Base-by-base conservation (phyloP, 2,113 vertebrate genomes). In the Numenius arquata region DNA sequence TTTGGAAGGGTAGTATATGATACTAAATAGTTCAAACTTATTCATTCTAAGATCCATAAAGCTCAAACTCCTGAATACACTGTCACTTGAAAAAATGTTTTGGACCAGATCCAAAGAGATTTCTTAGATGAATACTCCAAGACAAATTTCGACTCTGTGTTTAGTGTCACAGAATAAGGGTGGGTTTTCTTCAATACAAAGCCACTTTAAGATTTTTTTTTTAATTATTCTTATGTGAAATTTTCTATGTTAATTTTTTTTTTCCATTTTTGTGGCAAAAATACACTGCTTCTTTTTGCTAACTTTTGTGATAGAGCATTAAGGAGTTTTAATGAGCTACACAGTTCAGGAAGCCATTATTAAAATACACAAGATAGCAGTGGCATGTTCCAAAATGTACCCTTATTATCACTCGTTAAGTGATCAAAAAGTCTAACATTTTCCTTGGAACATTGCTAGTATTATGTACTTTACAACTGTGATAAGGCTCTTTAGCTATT, bases 391-490 rank as follows among this genome's bases (percentile, higher is more conserved):
- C 26, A 43, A 30, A 80, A 85, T 38, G 20, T 52, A 75, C 71
- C 17, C 58, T 34, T 45, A 55, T 56, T 92, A 85, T 88, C 63
- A 82, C 67, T 90, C 23, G 27, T 41, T 88, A 53, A 21, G 48
- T 85, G 48, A 83, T 65, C 36, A 88, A 59, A 88, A 94, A 91
- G 32, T 58, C 80, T 85, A 78, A 83, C 85, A 59, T 95, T 97
- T 96, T 91, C 65, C 82, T 86, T 95, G 29, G 48, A 88, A 93
- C 55, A 58, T 38, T 80, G 16, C 58, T 92, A 55, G 34, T 5
- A n/a, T 29, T 84, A 45, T 29, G 26, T 85, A 20, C 20, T 92
- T 92, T 77, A 50, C 48, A 95, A 36, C 12, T 40, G 12, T 59
- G 41, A 88, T 94, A 81, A 67, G 50, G 34, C 73, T 91, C 55